Base-by-base conservation (phyloP, 2,888 invertebrate species). In the Eupeodes luniger region DNA sequence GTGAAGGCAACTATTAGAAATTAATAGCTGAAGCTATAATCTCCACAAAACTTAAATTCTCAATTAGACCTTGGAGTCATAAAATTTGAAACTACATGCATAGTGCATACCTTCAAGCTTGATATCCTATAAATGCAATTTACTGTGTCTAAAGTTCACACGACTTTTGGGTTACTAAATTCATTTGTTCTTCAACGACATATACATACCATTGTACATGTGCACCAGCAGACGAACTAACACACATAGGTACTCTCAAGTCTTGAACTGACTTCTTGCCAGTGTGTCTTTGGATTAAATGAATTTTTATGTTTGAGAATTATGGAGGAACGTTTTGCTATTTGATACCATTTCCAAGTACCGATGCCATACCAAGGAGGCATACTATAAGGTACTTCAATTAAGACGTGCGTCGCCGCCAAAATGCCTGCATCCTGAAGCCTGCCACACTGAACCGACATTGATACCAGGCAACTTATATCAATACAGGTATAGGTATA, bases 331-430 rank as follows among this genome's bases (percentile, higher is more conserved):
- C 79, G 12, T 70, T 70, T 44, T 55, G n/a, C 40, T 55, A 83
- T 53, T 44, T 64, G 75, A 64, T 77, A 53, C 36, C 40, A 72
- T 72, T 55, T 67, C 34, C 12, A n/a, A 49, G 72, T 36, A 59
- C 47, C 40, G 4, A 9, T 34, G 4, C 14, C 4, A 36, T 27
- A 27, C 27, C 3, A 3, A 2, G 27, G 27, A 34, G 12, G 57
- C 2, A 14, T 11, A 47, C 40, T n/a, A 47, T 16, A 66, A 7
- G 57, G 81, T 85, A 85, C 77, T 64, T 78, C 85, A 88, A 88
- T 88, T 81, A 88, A 75, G 81, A 85, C 70, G 70, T 76, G 72
- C 76, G 62, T 53, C 57, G 47, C 67, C 87, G n/a, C 70, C 49
- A 49, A 70, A 55, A 70, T 70, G 55, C 69, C 53, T 69, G 69